These are phyloP conservation scores for Nezara viridula DNA, from an alignment of 2,888 invertebrate species.

Conservation along the genomic window DNA sequence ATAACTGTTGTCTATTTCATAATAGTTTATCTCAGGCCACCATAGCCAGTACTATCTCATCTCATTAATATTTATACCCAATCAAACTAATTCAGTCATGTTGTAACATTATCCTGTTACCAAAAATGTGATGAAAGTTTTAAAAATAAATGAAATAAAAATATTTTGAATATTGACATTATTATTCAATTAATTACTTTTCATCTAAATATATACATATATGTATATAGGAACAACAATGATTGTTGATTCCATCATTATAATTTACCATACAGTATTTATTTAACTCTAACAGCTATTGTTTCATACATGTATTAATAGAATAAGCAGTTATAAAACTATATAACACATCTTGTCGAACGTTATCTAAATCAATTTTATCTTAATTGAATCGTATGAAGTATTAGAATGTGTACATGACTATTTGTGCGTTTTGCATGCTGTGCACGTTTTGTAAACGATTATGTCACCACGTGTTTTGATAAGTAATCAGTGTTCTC, in stretches of 20 bases:
- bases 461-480: constrained; percentile 23
- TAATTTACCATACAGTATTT: not conserved
- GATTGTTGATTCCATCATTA: not conserved
- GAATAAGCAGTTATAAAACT: too few relatives aligned
- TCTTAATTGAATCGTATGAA: not conserved
- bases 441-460: constrained; percentile 9
- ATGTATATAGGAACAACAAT: not conserved
- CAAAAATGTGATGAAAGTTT: not conserved
- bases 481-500: constrained; percentile 11
- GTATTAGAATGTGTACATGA: not conserved
- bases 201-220: too few relatives aligned
- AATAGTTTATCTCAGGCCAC: not conserved
- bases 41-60: not conserved
- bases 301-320: too few relatives aligned
- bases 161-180: not conserved
- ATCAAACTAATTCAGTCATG: not conserved
- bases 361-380: not conserved
- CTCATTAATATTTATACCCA: not conserved
- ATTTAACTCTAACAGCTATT: not conserved
- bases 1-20: not conserved
- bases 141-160: not conserved
- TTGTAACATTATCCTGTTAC: not conserved
- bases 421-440: not conserved
- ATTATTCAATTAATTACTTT: not conserved
- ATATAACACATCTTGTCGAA: not conserved